Base-by-base conservation (phyloP, 1,140 invertebrate species). In the Drosophila sp. region DNA sequence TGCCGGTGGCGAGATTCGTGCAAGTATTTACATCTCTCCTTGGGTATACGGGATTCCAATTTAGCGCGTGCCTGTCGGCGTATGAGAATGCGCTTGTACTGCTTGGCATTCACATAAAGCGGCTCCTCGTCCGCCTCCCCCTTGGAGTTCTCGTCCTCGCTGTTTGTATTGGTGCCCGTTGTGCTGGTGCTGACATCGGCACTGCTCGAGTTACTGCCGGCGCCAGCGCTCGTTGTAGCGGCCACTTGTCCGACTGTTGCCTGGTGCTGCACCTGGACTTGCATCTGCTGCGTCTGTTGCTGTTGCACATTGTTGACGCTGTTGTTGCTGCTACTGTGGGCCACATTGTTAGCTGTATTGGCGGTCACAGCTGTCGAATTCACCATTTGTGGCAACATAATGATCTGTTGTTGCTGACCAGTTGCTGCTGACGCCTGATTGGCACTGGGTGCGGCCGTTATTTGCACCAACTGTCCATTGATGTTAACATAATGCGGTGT, bases 11-110 rank as follows among this genome's bases (percentile, higher is more conserved):
- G 93, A 7, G 98, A 99, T 93, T 99, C 98, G 83, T 99, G 98
- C n/a, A 99, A 93, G 92, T 99, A 99, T 97, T 99, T 99, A 96
- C 97, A 96, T 93, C 98, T 94, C 92, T 98, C 97, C 92, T 99
- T 99, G 18, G 98, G 97, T 92, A 99, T 99, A 92, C 98, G 97
- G 6, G 97, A 96, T 92, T 98, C 97, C 43, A 99, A 92, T 92
- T 97, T 97, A 0, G 97, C 97, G 46, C 98, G 93, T 0, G 97
- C 98, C 84, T 97, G 97, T 57, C 98, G 93, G 70, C 98, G 93
- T 91, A 98, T 98, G 6, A 99, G 93, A 86, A 99, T 99, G 63
- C 97, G 94, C 87, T 97, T 96, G 92, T 99, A 99, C 90, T 99
- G 99, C 69, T 92, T 98, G n/a, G 98, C 98, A 94, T 99, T 99